Conservation (phyloP, 2,797 vertebrate species). For the Alfaro cultratus region DNA sequence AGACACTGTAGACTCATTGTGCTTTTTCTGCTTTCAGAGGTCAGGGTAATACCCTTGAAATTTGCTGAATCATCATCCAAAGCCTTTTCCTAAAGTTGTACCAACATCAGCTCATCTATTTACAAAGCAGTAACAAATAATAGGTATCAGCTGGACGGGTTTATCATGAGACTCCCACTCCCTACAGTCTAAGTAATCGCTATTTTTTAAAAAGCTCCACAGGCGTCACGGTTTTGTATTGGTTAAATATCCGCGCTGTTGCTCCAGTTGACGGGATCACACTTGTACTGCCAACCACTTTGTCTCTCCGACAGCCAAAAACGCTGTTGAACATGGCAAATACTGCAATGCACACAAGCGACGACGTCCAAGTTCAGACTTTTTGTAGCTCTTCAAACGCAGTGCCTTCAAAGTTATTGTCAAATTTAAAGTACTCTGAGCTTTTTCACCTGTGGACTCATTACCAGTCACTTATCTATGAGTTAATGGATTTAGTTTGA, state of each 20-base stretch:
- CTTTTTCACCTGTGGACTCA: background rate
- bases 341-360: background rate
- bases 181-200: background rate
- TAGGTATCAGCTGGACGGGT: background rate
- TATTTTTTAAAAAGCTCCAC: background rate
- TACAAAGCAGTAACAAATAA: conserved; percentile 4
- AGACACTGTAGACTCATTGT: background rate
- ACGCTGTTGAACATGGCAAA: background rate
- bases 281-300: background rate
- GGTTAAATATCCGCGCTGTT: background rate
- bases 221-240: background rate
- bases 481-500: background rate
- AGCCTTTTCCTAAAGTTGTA: background rate
- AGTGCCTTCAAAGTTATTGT: background rate
- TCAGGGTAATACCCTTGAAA: background rate
- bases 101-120: background rate
- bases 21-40: background rate
- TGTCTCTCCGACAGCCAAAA: background rate
- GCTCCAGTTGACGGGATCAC: background rate
- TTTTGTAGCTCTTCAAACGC: background rate
- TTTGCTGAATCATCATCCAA: background rate
- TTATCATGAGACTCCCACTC: background rate
- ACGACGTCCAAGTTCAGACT: background rate
- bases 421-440: background rate
- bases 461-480: background rate